A percentile compares a stretch with the other conserved stretches of the same genome.
These are phyloP conservation scores for Brachionus calyciflorus DNA, from an alignment of 1,140 invertebrate genomes.

Conservation along the genomic window DNA sequence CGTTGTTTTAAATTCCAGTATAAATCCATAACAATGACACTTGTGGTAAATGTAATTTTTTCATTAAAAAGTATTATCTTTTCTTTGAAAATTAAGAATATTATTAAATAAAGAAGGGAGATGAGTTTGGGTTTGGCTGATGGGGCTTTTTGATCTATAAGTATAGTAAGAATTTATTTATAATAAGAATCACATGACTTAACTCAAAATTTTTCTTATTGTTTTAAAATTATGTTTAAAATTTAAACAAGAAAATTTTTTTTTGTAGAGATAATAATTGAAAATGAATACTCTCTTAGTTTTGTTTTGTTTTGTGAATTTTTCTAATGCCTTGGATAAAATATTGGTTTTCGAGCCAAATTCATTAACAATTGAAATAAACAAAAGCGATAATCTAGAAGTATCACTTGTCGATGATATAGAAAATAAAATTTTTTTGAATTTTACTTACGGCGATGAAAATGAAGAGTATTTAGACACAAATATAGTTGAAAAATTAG, in stretches of 20 bases:
- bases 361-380: neutral
- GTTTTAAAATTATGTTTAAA: neutral
- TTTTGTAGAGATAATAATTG: neutral
- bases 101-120: no score
- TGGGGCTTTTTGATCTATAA: no score
- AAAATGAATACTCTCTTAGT: neutral
- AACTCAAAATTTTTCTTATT: no score
- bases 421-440: neutral
- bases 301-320: neutral
- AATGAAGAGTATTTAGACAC: neutral
- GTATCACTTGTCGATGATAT: neutral
- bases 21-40: no score
- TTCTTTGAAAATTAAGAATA: no score
- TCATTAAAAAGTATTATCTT: no score
- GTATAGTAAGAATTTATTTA: no score
- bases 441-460: slow-evolving; percentile 46
- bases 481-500: neutral
- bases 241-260: neutral
- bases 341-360: neutral
- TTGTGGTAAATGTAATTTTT: no score
- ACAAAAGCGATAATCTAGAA: neutral
- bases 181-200: no score
- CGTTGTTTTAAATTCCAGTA: no score
- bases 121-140: no score
- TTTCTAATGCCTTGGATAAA: neutral